Percentiles rank a stretch among this genome's conserved stretches.
These are phyloP conservation scores for Sepioteuthis lessoniana DNA, from an alignment of 2,888 invertebrate species.

Conservation along the genomic window DNA sequence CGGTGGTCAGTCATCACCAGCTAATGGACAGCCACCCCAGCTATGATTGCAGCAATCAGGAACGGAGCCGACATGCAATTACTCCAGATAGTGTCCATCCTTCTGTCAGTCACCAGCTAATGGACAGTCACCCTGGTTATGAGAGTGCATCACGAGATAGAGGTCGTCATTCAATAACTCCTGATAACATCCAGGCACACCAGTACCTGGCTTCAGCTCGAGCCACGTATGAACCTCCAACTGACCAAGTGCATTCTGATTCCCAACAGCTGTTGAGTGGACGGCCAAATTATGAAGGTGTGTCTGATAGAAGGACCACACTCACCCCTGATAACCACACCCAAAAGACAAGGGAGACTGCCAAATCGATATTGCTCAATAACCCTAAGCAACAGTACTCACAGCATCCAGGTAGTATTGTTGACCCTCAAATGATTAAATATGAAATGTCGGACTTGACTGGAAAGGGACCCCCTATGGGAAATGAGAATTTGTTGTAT, in stretches of 20 bases:
- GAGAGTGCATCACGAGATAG: not conserved
- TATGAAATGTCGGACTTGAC: conserved; percentile 34
- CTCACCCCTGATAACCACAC: conserved; percentile 7
- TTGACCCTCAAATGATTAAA: conserved; percentile 45
- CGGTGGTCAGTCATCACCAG: conserved; percentile 39
- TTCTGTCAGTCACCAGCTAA: not conserved
- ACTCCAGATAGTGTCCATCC: conserved; percentile 35
- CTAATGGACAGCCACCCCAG: conserved; percentile 10
- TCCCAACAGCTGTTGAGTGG: conserved; percentile 13
- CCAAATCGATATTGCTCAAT: conserved; percentile 38
- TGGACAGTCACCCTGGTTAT: conserved; percentile 36
- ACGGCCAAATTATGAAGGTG: conserved; percentile 36
- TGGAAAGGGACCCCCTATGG: not conserved
- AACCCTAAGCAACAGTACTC: conserved; percentile 36
- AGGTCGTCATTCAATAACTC: conserved; percentile 24
- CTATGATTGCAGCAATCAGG: conserved; percentile 20
- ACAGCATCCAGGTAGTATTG: conserved; percentile 23
- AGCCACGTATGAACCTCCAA: not conserved
- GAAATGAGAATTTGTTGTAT: conserved; percentile 43
- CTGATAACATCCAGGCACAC: conserved; percentile 37
- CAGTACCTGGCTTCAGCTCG: conserved; percentile 41
- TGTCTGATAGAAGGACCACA: not conserved
- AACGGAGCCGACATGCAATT: not conserved
- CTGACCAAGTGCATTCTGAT: conserved; percentile 40
- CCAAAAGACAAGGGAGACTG: conserved; percentile 24